These are phyloP conservation scores for Zaprionus ornatus DNA, from an alignment of 1,140 invertebrate genomes.

Conservation along the genomic window DNA sequence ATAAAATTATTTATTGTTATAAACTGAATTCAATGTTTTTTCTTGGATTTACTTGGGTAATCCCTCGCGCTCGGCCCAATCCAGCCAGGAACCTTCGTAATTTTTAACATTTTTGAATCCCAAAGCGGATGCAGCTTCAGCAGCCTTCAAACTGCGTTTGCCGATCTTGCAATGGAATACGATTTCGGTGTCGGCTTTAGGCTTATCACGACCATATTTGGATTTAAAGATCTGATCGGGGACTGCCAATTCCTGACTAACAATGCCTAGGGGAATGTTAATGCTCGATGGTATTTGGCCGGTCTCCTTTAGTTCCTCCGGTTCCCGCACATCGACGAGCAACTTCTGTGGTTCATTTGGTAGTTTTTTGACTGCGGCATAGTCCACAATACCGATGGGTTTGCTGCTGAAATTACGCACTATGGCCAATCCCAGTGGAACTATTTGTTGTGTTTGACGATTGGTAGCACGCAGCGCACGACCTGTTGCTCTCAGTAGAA, in stretches of 20 bases:
- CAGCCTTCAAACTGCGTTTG: slow-evolving; percentile 86
- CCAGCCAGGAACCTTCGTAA: slow-evolving; percentile 83
- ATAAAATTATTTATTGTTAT: not conserved
- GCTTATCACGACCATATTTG: slow-evolving; percentile 85
- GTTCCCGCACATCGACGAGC: slow-evolving; percentile 89
- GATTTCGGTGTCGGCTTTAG: slow-evolving; percentile 85
- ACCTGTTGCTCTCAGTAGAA: slow-evolving; percentile 7
- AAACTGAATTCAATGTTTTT: not conserved
- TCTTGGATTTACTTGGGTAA: slow-evolving; percentile 73
- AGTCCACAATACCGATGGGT: slow-evolving; percentile 82
- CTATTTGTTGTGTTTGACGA: not conserved
- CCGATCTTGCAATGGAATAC: slow-evolving; percentile 87
- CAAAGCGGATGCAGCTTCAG: slow-evolving; percentile 85
- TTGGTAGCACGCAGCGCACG: not conserved
- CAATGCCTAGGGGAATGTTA: slow-evolving; percentile 88
- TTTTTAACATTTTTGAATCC: slow-evolving; percentile 85
- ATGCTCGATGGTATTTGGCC: slow-evolving; percentile 88
- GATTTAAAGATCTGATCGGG: slow-evolving; percentile 83
- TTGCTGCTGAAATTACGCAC: slow-evolving; percentile 30
- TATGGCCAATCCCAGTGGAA: not conserved
- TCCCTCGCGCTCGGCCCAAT: slow-evolving; percentile 85
- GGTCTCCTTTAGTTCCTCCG: slow-evolving; percentile 87
- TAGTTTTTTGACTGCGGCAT: slow-evolving; percentile 84
- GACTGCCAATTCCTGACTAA: slow-evolving; percentile 62
- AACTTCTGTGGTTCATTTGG: slow-evolving; percentile 83